phyloP scores from a whole-genome alignment of 2,113 vertebrate genomes.

The Perca schrenkii region DNA sequence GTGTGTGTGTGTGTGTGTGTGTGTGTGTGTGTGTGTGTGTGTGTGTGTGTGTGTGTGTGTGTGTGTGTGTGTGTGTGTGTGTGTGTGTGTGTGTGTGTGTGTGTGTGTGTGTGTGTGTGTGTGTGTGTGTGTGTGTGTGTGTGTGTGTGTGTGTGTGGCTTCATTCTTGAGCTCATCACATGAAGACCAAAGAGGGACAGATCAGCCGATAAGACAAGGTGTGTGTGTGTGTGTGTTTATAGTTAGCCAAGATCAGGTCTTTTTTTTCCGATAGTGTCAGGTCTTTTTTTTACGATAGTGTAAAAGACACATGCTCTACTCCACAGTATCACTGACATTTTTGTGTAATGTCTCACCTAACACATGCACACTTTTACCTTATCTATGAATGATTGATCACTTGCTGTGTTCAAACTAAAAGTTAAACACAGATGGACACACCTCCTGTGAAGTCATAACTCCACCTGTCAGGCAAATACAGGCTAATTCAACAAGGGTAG shows the following conservation, averaged over 20 bases:
- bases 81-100: too few species aligned
- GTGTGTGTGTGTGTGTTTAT: conserved; percentile 11
- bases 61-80: too few species aligned
- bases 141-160: too few species aligned
- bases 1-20: not conserved
- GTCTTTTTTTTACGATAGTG: not conserved
- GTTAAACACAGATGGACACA: conserved; percentile 4
- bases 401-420: not conserved
- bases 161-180: conserved; percentile 64
- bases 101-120: too few species aligned
- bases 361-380: conserved; percentile 6
- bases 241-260: not conserved
- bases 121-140: too few species aligned
- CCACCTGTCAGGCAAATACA: not conserved
- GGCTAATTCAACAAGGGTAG: not conserved
- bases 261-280: not conserved
- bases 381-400: not conserved
- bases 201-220: conserved; percentile 49
- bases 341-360: not conserved
- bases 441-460: not conserved
- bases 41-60: too few species aligned
- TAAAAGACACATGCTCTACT: conserved; percentile 6
- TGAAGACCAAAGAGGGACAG: conserved; percentile 48
- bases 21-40: too few species aligned
- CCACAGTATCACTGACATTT: conserved; percentile 32